Conservation (phyloP, 2,113 vertebrate species). For the Actinemys pallida region DNA sequence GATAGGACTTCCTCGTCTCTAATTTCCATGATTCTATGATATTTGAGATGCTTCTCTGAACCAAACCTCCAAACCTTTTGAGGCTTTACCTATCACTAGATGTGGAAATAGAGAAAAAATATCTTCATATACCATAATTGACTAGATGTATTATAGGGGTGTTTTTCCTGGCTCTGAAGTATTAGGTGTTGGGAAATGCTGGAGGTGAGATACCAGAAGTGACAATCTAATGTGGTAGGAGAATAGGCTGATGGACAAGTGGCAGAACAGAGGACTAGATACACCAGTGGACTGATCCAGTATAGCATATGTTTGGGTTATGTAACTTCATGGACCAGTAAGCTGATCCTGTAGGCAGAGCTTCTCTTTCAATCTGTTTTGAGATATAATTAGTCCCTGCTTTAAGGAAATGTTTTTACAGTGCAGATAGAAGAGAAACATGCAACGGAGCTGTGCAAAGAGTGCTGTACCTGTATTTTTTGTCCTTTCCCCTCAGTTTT, state of each 20-base stretch:
- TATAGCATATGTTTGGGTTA: not conserved
- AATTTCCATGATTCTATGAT: not conserved
- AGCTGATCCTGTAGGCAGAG: not conserved
- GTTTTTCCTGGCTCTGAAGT: conserved; percentile 23
- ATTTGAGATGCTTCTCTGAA: conserved; percentile 9
- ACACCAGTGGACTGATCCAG: not conserved
- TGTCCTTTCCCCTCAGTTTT: not conserved
- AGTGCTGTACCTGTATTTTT: not conserved
- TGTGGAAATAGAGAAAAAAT: not conserved
- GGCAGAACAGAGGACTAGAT: conserved; percentile 14
- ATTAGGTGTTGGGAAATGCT: conserved; percentile 1
- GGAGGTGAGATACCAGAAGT: not conserved
- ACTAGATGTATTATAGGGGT: not conserved
- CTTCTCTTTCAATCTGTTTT: not conserved
- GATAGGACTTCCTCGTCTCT: not conserved
- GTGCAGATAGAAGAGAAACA: not conserved
- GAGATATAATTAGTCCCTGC: not conserved
- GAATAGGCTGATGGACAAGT: not conserved
- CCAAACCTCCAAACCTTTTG: not conserved
- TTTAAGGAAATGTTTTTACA: not conserved
- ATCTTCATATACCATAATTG: conserved; percentile 22
- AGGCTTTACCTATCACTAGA: not conserved
- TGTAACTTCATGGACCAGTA: not conserved
- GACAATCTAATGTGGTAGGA: conserved; percentile 17
- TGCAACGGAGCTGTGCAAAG: not conserved